A percentile compares a stretch with the other conserved stretches of the same genome.
Conservation (phyloP, 2,113 vertebrate genomes). For the Odocoileus hemionus region DNA sequence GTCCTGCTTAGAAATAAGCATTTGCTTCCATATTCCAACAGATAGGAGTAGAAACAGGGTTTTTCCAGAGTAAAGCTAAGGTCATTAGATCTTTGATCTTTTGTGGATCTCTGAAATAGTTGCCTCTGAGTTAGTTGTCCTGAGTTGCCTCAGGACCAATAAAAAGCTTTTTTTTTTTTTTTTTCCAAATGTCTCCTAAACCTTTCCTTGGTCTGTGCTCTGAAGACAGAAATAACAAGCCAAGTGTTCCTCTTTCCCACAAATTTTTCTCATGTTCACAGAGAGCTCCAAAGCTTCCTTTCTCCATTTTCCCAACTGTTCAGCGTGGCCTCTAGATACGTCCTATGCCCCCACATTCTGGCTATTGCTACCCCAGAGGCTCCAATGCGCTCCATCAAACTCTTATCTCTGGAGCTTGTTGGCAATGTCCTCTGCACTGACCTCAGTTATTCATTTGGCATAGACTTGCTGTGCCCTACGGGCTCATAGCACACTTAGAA, state of each 20-base stretch:
- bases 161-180: background rate
- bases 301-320: background rate
- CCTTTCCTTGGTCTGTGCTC: background rate
- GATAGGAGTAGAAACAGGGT: background rate
- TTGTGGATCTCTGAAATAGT: background rate
- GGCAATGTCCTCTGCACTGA: background rate
- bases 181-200: background rate
- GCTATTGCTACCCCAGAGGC: background rate
- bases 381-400: background rate
- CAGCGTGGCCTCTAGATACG: background rate
- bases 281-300: background rate
- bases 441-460: background rate
- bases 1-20: background rate
- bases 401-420: background rate
- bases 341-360: background rate
- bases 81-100: background rate
- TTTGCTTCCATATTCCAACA: background rate
- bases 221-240: slow-evolving; percentile 9
- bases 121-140: background rate
- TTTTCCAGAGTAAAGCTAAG: slow-evolving; percentile 44
- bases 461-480: background rate
- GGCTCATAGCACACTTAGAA: background rate
- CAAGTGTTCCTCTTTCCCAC: background rate
- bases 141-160: background rate
- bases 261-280: background rate